Conservation (phyloP, 2,113 vertebrate species). For the Nettapus auritus region DNA sequence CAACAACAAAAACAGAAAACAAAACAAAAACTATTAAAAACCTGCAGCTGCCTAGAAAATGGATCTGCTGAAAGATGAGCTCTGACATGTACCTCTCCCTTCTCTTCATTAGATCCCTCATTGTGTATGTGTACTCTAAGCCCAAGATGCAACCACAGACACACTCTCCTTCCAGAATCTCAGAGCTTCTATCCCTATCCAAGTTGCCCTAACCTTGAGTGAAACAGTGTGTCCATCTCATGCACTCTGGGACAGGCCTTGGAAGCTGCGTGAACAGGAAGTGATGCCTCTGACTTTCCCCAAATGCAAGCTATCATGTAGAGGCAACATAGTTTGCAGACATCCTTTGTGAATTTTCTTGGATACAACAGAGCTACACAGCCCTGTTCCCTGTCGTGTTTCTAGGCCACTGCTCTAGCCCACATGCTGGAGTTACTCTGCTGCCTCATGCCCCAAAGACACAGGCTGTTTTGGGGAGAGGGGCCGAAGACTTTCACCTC, state of each 20-base stretch:
- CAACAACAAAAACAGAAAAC: neutral
- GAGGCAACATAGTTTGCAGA: neutral
- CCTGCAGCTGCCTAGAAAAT: neutral
- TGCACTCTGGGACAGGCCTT: neutral
- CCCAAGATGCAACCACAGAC: neutral
- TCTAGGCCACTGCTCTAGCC: neutral
- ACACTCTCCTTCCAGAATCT: neutral
- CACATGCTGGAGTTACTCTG: neutral
- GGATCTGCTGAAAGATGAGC: neutral
- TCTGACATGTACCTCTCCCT: neutral
- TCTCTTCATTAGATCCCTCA: neutral
- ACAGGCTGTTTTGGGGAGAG: neutral
- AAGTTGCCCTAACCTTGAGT: neutral
- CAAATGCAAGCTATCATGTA: accelerated
- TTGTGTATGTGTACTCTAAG: neutral
- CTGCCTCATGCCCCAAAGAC: neutral
- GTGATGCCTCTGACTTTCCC: neutral
- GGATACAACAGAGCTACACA: neutral
- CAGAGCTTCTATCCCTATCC: neutral
- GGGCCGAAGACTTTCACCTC: neutral
- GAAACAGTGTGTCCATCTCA: neutral
- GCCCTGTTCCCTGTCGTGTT: neutral
- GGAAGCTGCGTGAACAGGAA: neutral
- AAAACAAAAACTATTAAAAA: neutral
- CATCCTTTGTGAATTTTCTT: too few species aligned